Percentiles rank a stretch among this genome's conserved stretches.
These are phyloP conservation scores for Nomada lathburiana DNA, from an alignment of 2,888 invertebrate genomes.

Conservation along the genomic window DNA sequence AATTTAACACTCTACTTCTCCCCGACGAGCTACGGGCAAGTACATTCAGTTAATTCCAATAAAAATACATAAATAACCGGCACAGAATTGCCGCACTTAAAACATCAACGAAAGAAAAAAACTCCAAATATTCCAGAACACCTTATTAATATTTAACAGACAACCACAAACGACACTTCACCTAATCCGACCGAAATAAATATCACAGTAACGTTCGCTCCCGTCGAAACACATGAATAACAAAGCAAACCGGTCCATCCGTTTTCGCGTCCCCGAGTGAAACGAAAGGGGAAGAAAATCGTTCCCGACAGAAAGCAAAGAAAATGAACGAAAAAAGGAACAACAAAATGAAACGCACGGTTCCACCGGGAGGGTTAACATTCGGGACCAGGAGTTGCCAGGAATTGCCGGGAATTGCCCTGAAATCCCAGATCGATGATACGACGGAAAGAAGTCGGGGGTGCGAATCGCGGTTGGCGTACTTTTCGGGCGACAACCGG, in stretches of 20 bases:
- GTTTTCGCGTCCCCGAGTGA: conserved; percentile 14
- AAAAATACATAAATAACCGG: no score
- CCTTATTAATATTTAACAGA: no score
- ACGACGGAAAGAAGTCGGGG: conserved; percentile 5
- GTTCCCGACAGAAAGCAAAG: background rate
- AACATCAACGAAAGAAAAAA: no score
- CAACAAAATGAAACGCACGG: no score
- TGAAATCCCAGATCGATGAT: conserved; percentile 41
- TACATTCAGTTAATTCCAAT: no score
- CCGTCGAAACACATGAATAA: background rate
- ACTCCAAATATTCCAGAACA: no score
- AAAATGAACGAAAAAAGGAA: background rate
- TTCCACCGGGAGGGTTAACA: conserved; percentile 8
- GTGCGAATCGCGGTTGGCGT: background rate
- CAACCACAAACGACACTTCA: no score
- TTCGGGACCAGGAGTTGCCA: conserved; percentile 23
- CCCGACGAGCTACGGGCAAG: no score
- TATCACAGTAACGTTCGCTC: conserved; percentile 13
- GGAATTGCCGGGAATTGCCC: conserved; percentile 39
- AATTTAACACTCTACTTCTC: no score
- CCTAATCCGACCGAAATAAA: no score
- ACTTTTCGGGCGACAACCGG: conserved; percentile 15
- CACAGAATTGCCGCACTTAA: no score
- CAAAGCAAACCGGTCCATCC: conserved; percentile 6
- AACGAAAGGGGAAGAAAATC: no score